Evolutionary conservation across 1,140 invertebrate species (phyloP).

Genomic region (Danaus melanippus): DNA sequence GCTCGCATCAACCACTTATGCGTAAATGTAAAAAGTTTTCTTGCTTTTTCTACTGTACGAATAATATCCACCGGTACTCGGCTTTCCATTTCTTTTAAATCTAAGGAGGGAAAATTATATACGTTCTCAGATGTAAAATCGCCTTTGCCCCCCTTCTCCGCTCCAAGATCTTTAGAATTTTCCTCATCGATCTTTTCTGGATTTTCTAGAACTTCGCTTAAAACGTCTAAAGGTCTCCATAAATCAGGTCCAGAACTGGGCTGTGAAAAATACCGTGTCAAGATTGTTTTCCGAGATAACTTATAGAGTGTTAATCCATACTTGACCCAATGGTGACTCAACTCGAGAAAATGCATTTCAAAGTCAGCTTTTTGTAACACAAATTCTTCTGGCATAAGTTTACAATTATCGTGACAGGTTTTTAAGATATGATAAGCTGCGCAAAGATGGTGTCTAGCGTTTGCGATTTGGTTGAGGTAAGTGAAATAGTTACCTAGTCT

Average conservation of each 20-base stretch:
- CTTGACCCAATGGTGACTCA: constrained; percentile 77
- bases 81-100: constrained; percentile 50
- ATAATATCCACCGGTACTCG: constrained; percentile 41
- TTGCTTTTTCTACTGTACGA: constrained; percentile 67
- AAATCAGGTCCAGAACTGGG: constrained; percentile 39
- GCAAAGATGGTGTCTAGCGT: constrained; percentile 75
- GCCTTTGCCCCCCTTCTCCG: constrained; percentile 45
- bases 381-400: constrained; percentile 55
- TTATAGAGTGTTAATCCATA: constrained; percentile 76
- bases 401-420: constrained; percentile 66
- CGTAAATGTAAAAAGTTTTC: constrained; percentile 75
- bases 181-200: constrained; percentile 35
- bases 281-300: constrained; percentile 67
- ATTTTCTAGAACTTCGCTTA: constrained; percentile 29
- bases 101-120: constrained; percentile 45
- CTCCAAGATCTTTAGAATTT: constrained; percentile 37
- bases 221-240: constrained; percentile 47
- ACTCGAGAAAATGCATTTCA: constrained; percentile 73
- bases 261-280: constrained; percentile 50
- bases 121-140: constrained; percentile 36
- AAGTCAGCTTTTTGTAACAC: constrained; percentile 65
- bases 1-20: constrained; percentile 78
- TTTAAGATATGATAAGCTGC: constrained; percentile 69
- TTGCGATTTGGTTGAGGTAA: constrained; percentile 48
- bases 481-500: constrained; percentile 75